Evolutionary conservation across 2,888 invertebrate genomes (phyloP).

Genomic region (Melieria crassipennis): DNA sequence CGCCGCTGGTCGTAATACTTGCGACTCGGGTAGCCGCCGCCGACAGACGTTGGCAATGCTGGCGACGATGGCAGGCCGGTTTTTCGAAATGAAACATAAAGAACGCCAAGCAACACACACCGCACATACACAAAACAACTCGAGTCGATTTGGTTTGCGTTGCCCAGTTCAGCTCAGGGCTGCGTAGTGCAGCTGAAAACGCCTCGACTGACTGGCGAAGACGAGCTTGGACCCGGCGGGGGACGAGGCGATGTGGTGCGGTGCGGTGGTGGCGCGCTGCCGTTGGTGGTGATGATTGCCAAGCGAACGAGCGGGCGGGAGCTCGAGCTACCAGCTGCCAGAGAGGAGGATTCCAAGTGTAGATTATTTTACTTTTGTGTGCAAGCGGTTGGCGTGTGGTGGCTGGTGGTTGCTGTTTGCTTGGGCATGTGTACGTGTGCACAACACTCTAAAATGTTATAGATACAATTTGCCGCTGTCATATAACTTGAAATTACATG

Average conservation of each 20-base stretch:
- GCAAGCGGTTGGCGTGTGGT: not conserved
- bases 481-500: slow-evolving; percentile 9
- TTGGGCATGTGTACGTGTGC: not conserved
- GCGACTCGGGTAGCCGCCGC: no score
- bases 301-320: not conserved
- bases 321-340: not conserved
- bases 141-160: no score
- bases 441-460: slow-evolving; percentile 6
- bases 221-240: not conserved
- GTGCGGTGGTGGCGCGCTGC: no score
- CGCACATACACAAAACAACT: no score
- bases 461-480: slow-evolving; percentile 17
- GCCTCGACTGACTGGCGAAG: not conserved
- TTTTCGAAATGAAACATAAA: no score
- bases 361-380: not conserved
- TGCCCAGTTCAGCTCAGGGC: no score
- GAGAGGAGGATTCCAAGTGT: not conserved
- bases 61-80: no score
- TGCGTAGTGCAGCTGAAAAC: no score
- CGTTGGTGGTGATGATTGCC: not conserved
- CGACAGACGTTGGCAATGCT: no score
- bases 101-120: no score
- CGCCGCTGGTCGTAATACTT: no score
- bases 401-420: not conserved
- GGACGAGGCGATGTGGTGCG: not conserved